Base-by-base conservation (phyloP, 2,113 vertebrate genomes). In the Indri indri region DNA sequence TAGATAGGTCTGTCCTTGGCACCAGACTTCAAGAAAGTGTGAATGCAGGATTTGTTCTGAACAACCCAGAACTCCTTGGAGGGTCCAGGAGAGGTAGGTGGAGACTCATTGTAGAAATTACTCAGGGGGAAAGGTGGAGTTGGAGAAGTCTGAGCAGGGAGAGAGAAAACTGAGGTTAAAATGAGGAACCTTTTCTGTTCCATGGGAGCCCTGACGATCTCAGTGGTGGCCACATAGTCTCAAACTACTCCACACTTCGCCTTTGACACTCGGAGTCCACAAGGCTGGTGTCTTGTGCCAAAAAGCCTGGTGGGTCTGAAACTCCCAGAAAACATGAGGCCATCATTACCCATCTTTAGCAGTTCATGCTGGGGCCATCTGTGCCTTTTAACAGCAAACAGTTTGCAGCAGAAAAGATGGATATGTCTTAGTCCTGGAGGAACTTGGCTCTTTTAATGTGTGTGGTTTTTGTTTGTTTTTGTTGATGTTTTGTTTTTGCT, bases 361-460 rank as follows among this genome's bases (percentile, higher is more conserved):
- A 81, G 50, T 74, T 93, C 94, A 23, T 61, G 90, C 95, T 90
- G 80, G 32, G 76, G n/a, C 94, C 94, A 90, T 95, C 94, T 95
- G 92, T 79, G 80, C 65, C 52, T 97, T 79, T 92, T 59, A 74
- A 65, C 27, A 92, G 83, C 25, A 7, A 50, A 37, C 70, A 32
- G 85, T 84, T 81, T 81, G 59, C 27, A 54, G 88, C 20, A 32
- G 42, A 32, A 13, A 80, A 91, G 84, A 96, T 14, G 45, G 59
- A 90, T 84, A 16, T 42, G n/a, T 34, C 57, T 89, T n/a, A 1
- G 30, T 76, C 45, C 45, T 50, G 8, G 68, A 52, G 42, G 32
- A 88, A 40, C 40, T 61, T 14, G 63, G 37, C 1, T 45, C 50
- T 70, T 81, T 70, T 68, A 42, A 14, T 76, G 54, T 37, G 18